Evolutionary conservation across 2,797 vertebrate species (phyloP), one percentile per base, ranked within the genome.

Genomic region (Novumbra hubbsi): DNA sequence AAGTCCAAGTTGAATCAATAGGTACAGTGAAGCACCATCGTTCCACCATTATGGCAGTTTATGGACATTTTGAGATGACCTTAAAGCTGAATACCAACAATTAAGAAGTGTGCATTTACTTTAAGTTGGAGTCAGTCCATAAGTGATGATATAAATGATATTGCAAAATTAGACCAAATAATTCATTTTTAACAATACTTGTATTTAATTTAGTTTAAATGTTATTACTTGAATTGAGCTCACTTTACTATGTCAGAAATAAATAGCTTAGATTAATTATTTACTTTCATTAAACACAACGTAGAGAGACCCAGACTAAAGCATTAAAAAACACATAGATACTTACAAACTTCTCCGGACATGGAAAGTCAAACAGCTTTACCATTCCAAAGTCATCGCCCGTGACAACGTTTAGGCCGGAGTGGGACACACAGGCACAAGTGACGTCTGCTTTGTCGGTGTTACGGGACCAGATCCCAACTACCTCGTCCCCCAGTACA

Each of bases 381-480:
- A 99, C 96, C 96, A 99, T 97, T 88, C 98, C 98, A 85, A 98
- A 99, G 92, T 99, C 98, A 85, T 99, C 98, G 49, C 98, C 98
- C 41, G 97, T 98, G 68, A 95, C 95, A 28, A 99, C 92, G 82
- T 96, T 99, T 89, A 99, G 95, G 90, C 97, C 98, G 17, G 98
- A 99, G 87, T 99, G 97, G 80, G 98, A 98, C 73, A 98, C 98
- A 73, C 97, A 98, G 90, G 97, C 96, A 89, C 98, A 99, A 80
- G 93, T 98, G 80, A 99, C 95, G 41, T 99, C 97, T 0, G 96
- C 97, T 92, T 96, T 98, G 86, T 99, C 98, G 0, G 96, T 90
- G 73, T 97, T 98, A 74, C 98, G 94, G 83, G 97, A 98, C 98
- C 98, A 99, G 90, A 99, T 97, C 76, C 98, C 98, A 50, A 95